A percentile compares a stretch with the other conserved stretches of the same genome.
Evolutionary conservation across 2,797 vertebrate species (phyloP).

Genomic region (Muraenolepis orangiensis): DNA sequence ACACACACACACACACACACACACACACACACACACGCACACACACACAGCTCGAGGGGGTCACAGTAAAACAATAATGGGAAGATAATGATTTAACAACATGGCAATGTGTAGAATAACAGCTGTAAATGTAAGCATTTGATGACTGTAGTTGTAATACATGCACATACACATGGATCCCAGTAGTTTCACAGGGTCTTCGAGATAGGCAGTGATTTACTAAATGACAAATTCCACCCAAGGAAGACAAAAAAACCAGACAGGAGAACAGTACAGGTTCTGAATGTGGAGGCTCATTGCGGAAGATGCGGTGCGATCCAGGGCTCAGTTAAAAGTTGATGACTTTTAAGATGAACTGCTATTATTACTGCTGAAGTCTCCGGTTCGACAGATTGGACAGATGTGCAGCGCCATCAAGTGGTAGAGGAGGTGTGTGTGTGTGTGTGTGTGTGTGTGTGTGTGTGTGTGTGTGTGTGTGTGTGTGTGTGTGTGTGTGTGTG

Average conservation of each 20-base stretch:
- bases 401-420: conserved; percentile 57
- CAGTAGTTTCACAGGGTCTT: too few species aligned
- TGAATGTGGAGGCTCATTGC: too few species aligned
- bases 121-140: neutral
- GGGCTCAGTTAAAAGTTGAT: too few species aligned
- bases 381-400: neutral
- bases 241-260: neutral
- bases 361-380: neutral
- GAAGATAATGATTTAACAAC: neutral
- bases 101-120: neutral
- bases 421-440: conserved; percentile 22
- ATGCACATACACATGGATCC: too few species aligned
- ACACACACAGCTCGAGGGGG: neutral
- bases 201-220: too few species aligned
- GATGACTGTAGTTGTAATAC: too few species aligned
- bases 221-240: neutral
- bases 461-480: neutral
- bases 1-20: too few species aligned
- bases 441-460: too few species aligned
- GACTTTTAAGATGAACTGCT: neutral
- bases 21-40: too few species aligned
- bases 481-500: neutral
- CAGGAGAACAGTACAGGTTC: neutral
- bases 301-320: neutral
- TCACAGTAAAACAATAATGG: neutral